These are phyloP conservation scores for Lepidocolaptes lacrymiger DNA, from an alignment of 2,797 vertebrate species.

Conservation along the genomic window DNA sequence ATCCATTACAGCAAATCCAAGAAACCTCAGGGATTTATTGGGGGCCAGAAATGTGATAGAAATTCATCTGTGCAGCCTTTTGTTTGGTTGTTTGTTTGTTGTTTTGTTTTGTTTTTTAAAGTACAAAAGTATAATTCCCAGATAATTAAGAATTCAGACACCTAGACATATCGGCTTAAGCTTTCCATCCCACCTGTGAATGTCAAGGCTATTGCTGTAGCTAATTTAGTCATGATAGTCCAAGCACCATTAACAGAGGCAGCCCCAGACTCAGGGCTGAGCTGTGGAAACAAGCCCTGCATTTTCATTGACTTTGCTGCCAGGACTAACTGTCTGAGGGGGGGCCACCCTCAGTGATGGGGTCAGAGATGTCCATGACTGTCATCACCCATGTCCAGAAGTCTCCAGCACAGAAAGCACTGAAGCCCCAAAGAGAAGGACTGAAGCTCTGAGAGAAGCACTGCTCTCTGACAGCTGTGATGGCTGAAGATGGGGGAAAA, in stretches of 20 bases:
- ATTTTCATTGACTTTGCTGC: background rate
- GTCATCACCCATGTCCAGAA: background rate
- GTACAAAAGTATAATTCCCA: background rate
- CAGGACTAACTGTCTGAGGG: background rate
- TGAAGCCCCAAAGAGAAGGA: rapidly evolving
- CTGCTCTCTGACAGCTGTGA: background rate
- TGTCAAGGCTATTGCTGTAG: background rate
- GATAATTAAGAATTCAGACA: background rate
- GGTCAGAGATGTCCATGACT: background rate
- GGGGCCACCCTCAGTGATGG: background rate
- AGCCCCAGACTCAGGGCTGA: background rate
- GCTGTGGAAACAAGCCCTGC: background rate
- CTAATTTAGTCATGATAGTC: background rate
- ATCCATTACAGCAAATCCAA: background rate
- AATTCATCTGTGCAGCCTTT: rapidly evolving
- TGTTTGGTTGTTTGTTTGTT: background rate
- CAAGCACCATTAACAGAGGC: background rate
- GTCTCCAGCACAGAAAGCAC: background rate
- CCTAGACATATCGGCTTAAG: background rate
- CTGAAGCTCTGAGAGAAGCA: background rate
- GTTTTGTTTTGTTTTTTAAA: too few relatives aligned
- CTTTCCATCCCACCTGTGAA: background rate
- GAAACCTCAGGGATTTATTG: background rate
- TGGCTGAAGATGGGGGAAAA: background rate
- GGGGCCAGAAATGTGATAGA: rapidly evolving